Conservation (phyloP, 2,888 invertebrate genomes). For the Nomada ruficornis region DNA sequence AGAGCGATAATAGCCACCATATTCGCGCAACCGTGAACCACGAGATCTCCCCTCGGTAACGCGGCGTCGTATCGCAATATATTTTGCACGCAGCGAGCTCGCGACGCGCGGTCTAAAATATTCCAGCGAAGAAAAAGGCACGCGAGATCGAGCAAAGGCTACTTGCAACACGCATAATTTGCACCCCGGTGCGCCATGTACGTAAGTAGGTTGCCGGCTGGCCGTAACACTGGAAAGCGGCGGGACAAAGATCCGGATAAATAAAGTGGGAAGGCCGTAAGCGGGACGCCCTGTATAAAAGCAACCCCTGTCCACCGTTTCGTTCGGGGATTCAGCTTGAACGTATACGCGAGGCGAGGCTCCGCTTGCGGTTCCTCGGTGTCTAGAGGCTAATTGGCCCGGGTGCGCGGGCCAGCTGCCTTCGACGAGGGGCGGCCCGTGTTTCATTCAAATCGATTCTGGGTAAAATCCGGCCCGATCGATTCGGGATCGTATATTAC, state of each 20-base stretch:
- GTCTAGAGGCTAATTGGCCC: constrained; percentile 72
- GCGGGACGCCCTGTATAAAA: constrained; percentile 38
- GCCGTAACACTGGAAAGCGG: constrained; percentile 13
- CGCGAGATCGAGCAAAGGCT: constrained; percentile 44
- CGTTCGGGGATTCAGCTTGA: constrained; percentile 41
- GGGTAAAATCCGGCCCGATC: constrained; percentile 61
- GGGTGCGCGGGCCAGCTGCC: constrained; percentile 61
- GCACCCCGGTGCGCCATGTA: constrained; percentile 62
- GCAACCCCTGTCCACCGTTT: constrained; percentile 28
- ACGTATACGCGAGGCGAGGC: background rate
- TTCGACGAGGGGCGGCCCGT: constrained; percentile 38
- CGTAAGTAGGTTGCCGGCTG: constrained; percentile 58
- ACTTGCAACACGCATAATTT: constrained; percentile 57
- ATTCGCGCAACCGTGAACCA: constrained; percentile 17
- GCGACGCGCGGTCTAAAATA: constrained; percentile 46
- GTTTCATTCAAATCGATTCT: constrained; percentile 72
- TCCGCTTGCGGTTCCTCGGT: constrained; percentile 22
- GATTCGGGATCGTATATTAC: constrained; percentile 58
- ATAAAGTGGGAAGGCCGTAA: constrained; percentile 72
- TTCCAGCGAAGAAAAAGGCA: constrained; percentile 49
- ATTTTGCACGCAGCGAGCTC: constrained; percentile 33
- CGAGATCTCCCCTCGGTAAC: background rate
- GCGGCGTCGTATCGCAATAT: constrained; percentile 33
- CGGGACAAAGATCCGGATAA: constrained; percentile 70
- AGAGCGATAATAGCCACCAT: constrained; percentile 26